Conservation (phyloP, 1,140 invertebrate genomes). For the Brachionus plicatilis region DNA sequence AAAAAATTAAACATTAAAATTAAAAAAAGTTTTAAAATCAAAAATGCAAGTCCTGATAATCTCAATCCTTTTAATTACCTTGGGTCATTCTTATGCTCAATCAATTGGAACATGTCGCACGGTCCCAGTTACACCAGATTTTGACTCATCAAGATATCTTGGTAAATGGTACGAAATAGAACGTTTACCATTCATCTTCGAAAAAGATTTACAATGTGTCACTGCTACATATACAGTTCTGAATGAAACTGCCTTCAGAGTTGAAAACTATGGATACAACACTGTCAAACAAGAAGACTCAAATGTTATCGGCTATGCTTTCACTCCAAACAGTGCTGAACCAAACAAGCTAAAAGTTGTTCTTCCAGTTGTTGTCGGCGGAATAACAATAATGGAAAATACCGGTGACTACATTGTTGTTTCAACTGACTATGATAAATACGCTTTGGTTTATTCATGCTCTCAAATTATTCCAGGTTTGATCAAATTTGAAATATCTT, state of each 20-base stretch:
- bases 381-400: not conserved
- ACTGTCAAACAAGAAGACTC: conserved; percentile 7
- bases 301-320: not conserved
- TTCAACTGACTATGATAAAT: conserved; percentile 4
- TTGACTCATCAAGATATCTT: not conserved
- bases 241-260: conserved; percentile 19
- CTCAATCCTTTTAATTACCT: not conserved
- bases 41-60: not conserved
- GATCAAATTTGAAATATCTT: conserved; percentile 23
- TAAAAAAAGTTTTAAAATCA: not conserved
- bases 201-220: conserved; percentile 27
- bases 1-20: not conserved
- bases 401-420: not conserved
- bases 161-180: conserved; percentile 32
- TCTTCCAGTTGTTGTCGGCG: conserved; percentile 1
- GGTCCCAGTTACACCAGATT: not conserved
- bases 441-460: conserved; percentile 14
- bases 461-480: conserved; percentile 5
- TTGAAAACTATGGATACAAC: conserved; percentile 6
- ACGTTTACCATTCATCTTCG: not conserved
- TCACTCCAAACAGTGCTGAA: not conserved
- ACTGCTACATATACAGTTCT: not conserved
- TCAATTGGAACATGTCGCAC: not conserved
- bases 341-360: conserved; percentile 18
- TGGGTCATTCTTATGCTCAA: not conserved